Percentiles rank a stretch among this genome's conserved stretches.
Conservation (phyloP, 2,797 vertebrate genomes). For the Gallinago stenura region DNA sequence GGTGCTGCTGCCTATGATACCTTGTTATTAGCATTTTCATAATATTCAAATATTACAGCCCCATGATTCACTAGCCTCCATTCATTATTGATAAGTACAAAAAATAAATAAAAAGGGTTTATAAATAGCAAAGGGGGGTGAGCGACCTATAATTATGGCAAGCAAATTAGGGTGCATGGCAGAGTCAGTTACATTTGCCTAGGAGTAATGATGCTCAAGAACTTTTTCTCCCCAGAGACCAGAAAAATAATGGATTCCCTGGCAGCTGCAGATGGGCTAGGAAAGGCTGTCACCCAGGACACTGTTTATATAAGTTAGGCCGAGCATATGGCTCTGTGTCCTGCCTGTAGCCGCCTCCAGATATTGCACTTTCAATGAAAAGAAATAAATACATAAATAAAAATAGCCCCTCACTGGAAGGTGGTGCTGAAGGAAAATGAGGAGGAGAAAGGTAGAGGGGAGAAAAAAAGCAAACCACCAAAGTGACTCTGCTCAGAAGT, state of each 20-base stretch:
- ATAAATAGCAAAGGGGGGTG: conserved; percentile 96
- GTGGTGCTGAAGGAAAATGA: background rate
- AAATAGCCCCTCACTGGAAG: background rate
- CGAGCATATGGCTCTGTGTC: conserved; percentile 75
- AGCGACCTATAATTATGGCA: conserved; percentile 98
- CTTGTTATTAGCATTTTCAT: conserved; percentile 94
- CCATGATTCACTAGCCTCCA: conserved; percentile 87
- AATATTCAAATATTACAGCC: conserved; percentile 94
- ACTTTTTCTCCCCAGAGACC: conserved; percentile 87
- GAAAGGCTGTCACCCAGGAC: conserved; percentile 86
- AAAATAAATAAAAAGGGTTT: conserved; percentile 86
- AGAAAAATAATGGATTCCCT: conserved; percentile 92
- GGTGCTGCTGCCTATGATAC: conserved; percentile 80
- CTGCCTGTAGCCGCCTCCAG: conserved; percentile 69
- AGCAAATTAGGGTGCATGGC: conserved; percentile 96
- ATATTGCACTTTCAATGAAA: conserved; percentile 54
- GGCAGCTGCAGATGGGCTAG: conserved; percentile 86
- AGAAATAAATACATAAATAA: conserved; percentile 51
- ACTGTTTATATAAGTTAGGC: conserved; percentile 83
- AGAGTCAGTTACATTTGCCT: conserved; percentile 98
- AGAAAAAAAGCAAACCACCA: background rate
- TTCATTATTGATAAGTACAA: conserved; percentile 99
- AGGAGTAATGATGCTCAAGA: conserved; percentile 95
- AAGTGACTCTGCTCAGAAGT: background rate
- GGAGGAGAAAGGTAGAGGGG: background rate